Evolutionary conservation across 2,797 vertebrate species (phyloP).

Genomic region (Argyrosomus regius): DNA sequence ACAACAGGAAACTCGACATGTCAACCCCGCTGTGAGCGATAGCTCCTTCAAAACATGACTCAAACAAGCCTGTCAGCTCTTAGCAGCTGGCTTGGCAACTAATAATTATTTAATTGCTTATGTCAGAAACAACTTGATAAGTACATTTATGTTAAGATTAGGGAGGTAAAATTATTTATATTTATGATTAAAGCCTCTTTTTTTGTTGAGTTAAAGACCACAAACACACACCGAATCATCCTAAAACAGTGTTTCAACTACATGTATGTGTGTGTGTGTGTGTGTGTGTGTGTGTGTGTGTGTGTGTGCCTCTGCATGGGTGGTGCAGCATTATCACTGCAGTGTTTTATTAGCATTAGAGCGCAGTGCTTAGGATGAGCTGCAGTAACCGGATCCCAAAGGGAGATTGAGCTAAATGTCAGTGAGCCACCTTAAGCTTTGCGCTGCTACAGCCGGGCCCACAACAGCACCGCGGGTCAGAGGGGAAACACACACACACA

Average conservation of each 20-base stretch:
- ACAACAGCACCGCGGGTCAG: conserved; percentile 56
- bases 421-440: conserved; percentile 79
- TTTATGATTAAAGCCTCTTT: neutral
- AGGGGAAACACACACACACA: conserved; percentile 39
- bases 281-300: conserved; percentile 26
- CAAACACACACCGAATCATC: conserved; percentile 10
- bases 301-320: conserved; percentile 14
- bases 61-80: neutral
- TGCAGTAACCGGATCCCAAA: conserved; percentile 76
- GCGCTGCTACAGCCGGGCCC: conserved; percentile 55
- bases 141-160: neutral
- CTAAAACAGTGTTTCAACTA: conserved; percentile 41
- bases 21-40: neutral
- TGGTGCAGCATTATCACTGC: conserved; percentile 64
- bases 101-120: neutral
- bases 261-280: conserved; percentile 13
- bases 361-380: conserved; percentile 71
- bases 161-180: neutral
- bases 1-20: conserved; percentile 31
- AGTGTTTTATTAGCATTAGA: conserved; percentile 76
- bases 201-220: conserved; percentile 7
- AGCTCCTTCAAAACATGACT: conserved; percentile 24
- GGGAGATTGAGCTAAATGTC: conserved; percentile 86
- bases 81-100: neutral
- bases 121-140: neutral